Percentiles rank a stretch among this genome's conserved stretches.
These are phyloP conservation scores for Temnothorax curvispinosus DNA, from an alignment of 1,140 invertebrate species.

Conservation along the genomic window DNA sequence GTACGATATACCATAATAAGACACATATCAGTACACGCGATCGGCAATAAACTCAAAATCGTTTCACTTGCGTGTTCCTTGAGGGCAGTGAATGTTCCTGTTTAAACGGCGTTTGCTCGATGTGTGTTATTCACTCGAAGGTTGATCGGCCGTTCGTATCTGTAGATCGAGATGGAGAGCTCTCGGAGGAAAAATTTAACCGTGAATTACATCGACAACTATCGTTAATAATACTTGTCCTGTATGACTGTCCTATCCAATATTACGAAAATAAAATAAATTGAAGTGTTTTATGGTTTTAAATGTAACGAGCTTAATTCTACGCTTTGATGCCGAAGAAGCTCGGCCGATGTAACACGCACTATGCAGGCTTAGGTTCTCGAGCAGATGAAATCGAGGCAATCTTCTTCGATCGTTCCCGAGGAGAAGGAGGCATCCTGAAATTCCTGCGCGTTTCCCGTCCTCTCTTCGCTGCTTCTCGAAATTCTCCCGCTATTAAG, in stretches of 20 bases:
- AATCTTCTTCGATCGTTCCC: constrained; percentile 1
- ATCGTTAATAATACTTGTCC: neutral
- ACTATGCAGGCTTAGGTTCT: neutral
- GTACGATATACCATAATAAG: constrained; percentile 31
- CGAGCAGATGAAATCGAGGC: neutral
- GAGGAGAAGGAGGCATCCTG: neutral
- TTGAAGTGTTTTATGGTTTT: neutral
- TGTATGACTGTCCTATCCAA: neutral
- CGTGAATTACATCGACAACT: neutral
- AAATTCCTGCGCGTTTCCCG: neutral
- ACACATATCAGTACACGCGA: neutral
- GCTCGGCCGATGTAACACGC: neutral
- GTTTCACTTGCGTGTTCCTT: neutral
- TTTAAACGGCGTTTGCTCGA: neutral
- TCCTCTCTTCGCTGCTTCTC: neutral
- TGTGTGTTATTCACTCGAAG: neutral
- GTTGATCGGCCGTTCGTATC: neutral
- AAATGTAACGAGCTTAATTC: neutral
- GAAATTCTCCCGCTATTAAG: constrained; percentile 19
- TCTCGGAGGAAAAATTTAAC: neutral
- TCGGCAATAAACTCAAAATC: neutral
- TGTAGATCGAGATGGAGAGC: neutral
- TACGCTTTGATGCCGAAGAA: neutral
- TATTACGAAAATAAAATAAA: constrained; percentile 1
- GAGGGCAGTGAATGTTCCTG: neutral